Conservation (phyloP, 2,113 vertebrate genomes). For the Corvus hawaiiensis region DNA sequence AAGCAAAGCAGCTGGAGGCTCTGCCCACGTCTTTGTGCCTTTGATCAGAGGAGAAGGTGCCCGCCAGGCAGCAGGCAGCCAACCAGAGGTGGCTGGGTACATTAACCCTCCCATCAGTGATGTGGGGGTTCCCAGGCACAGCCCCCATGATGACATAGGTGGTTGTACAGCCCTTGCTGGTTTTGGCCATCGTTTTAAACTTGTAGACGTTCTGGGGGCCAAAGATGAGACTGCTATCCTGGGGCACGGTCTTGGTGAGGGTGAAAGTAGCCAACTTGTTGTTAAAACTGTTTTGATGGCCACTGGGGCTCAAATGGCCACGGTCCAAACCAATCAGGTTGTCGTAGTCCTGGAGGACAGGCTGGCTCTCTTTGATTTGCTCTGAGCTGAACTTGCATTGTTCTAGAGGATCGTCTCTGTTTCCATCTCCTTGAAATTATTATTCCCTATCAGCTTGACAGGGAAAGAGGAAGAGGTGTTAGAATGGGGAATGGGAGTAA, state of each 20-base stretch:
- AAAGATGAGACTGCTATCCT: slow-evolving; percentile 51
- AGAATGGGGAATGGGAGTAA: background rate
- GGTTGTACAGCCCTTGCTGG: background rate
- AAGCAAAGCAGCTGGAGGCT: background rate
- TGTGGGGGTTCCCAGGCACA: background rate
- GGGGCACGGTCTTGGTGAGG: slow-evolving; percentile 75
- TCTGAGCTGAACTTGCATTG: background rate
- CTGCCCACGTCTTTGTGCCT: background rate
- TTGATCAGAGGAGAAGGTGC: background rate
- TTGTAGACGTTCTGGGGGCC: slow-evolving; percentile 20
- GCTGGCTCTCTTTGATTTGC: background rate
- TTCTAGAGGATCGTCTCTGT: fast-evolving
- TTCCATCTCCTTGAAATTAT: background rate
- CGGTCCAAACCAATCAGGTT: background rate
- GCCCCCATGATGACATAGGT: background rate
- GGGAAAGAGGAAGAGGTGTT: background rate
- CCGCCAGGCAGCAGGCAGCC: background rate
- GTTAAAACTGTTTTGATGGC: slow-evolving; percentile 57
- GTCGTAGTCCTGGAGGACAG: background rate
- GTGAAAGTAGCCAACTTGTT: slow-evolving; percentile 72
- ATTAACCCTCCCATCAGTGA: background rate
- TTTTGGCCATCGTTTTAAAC: fast-evolving
- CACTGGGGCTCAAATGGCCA: slow-evolving; percentile 69
- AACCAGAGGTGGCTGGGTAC: background rate
- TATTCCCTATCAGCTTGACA: no score